A percentile compares a stretch with the other conserved stretches of the same genome.
phyloP scores from a whole-genome alignment of 2,113 vertebrate species.

The Naja naja region DNA sequence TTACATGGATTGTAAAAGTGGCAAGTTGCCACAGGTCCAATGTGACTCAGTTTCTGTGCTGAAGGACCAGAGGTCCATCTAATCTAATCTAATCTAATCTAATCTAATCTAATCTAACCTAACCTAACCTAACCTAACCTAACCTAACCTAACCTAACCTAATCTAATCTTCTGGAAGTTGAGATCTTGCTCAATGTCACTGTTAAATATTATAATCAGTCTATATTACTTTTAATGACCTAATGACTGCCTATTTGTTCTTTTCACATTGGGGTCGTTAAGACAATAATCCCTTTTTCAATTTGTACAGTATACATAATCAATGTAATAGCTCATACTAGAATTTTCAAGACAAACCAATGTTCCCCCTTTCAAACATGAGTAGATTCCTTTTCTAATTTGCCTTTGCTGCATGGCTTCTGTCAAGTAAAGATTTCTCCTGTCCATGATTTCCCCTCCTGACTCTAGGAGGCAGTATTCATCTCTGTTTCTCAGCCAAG shows the following conservation, averaged over 20 bases:
- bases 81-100: neutral
- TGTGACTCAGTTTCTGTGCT: neutral
- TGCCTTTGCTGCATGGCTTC: no score
- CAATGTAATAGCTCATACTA: neutral
- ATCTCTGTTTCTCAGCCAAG: no score
- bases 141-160: neutral
- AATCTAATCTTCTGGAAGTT: neutral
- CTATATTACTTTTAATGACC: neutral
- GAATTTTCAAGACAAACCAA: neutral
- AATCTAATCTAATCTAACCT: no score
- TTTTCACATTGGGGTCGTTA: neutral
- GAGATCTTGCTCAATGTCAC: neutral
- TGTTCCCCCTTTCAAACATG: neutral
- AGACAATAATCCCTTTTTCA: neutral
- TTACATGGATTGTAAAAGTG: neutral
- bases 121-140: neutral
- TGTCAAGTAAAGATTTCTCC: no score
- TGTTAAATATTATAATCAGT: neutral
- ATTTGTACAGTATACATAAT: neutral
- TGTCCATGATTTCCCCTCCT: no score
- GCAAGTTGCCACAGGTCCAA: neutral
- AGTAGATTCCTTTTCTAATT: neutral
- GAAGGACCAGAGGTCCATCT: neutral
- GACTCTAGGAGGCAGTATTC: no score
- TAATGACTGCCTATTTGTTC: neutral